These are phyloP conservation scores for Meghimatium bilineatum DNA, from an alignment of 2,888 invertebrate genomes.

Conservation along the genomic window DNA sequence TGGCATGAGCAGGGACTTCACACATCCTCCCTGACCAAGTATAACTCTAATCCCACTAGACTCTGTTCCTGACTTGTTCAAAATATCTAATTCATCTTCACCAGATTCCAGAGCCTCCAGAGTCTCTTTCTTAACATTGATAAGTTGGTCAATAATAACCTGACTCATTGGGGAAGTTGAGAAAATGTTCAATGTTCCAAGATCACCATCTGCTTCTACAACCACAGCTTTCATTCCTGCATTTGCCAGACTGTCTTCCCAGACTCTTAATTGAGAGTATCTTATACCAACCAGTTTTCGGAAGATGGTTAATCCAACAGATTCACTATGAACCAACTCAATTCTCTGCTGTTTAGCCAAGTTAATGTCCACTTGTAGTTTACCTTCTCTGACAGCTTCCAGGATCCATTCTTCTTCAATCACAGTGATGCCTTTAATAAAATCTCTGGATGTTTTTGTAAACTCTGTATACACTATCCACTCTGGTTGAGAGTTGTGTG, in stretches of 20 bases:
- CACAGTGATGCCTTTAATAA: constrained; percentile 65
- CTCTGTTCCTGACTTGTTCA: constrained; percentile 44
- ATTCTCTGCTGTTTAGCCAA: constrained; percentile 55
- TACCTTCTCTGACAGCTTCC: constrained; percentile 50
- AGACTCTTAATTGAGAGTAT: constrained; percentile 52
- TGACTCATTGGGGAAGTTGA: constrained; percentile 43
- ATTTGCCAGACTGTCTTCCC: constrained; percentile 53
- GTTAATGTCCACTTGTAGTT: constrained; percentile 54
- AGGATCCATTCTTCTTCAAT: constrained; percentile 61
- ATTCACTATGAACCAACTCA: constrained; percentile 51
- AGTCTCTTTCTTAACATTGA: constrained; percentile 24
- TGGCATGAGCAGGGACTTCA: constrained; percentile 60
- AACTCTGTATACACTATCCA: constrained; percentile 69
- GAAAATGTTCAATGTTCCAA: constrained; percentile 59
- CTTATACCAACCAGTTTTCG: constrained; percentile 59
- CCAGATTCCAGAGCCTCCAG: constrained; percentile 48
- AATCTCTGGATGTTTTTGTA: constrained; percentile 64
- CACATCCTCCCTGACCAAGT: constrained; percentile 58
- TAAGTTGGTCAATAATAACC: constrained; percentile 5
- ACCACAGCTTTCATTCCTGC: constrained; percentile 53
- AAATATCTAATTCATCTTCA: constrained; percentile 50
- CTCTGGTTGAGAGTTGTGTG: constrained; percentile 60
- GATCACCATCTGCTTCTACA: constrained; percentile 59
- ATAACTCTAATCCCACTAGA: constrained; percentile 56
- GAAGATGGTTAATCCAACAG: constrained; percentile 58